Evolutionary conservation across 2,888 invertebrate genomes (phyloP), one percentile per base, ranked within the genome.

Genomic region (Agrotis clavis): DNA sequence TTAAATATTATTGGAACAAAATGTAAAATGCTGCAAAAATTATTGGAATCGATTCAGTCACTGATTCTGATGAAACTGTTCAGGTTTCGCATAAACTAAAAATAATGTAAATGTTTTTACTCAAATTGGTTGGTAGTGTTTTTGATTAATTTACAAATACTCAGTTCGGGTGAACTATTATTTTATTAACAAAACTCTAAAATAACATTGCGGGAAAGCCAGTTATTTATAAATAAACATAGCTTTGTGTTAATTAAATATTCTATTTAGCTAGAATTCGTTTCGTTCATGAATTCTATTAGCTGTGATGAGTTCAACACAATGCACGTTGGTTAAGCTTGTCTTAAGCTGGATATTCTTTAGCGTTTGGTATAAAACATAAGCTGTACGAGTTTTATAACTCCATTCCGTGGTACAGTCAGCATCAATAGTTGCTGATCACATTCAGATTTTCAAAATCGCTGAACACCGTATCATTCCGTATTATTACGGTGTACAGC

Each of bases 281-380:
- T 70, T 71, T 71, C 72, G 73, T 85, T 90, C 88, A 87, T 86
- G 82, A 89, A 89, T 92, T 92, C 89, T 90, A 90, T 92, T 92
- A 90, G 79, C 83, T 86, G 86, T 89, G 90, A 91, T 91, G 91
- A 92, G 90, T 89, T 89, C 86, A 87, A 86, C 83, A 90, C 90
- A 91, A 89, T 90, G 88, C 87, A 87, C 85, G 88, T 88, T 86
- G 87, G 88, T 90, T 92, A 90, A 92, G 91, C 92, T 89, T 76
- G 86, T 86, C 90, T 89, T 91, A 92, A 92, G 91, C 91, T 90
- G 86, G 88, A 90, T 91, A 89, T 90, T 89, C 87, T 89, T 85
- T 83, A 76, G 75, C 51, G 65, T 48, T 59, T 83, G 89, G 90
- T 82, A 0, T 73, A 90, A 92, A 86, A 62, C 57, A 86, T 0